Percentiles rank a stretch among this genome's conserved stretches.
Conservation (phyloP, 30 jellyfish, hydroid and myxozoan species). For the Pelagia noctiluca region DNA sequence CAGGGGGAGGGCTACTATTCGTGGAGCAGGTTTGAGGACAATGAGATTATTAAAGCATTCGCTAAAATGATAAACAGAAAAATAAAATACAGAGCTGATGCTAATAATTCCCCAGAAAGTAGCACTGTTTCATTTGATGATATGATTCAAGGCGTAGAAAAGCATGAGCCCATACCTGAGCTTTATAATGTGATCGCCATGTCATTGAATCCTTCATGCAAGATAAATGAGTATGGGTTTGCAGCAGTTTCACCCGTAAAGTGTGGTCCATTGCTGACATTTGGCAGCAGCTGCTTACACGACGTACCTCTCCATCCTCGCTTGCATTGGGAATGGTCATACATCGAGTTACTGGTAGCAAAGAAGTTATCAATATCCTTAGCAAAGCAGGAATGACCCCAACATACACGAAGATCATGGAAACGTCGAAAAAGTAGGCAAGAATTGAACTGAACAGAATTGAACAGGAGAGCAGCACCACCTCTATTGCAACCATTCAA, state of each 20-base stretch:
- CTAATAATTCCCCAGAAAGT: slow-evolving; percentile 11
- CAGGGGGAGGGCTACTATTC: not conserved
- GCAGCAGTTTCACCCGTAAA: slow-evolving; percentile 22
- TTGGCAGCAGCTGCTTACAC: slow-evolving; percentile 33
- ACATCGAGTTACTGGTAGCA: slow-evolving; percentile 37
- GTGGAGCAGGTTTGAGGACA: not conserved
- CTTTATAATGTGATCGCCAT: too few species aligned
- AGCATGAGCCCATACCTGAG: slow-evolving; percentile 21
- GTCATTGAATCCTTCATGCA: slow-evolving; percentile 23
- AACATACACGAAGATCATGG: slow-evolving; percentile 19
- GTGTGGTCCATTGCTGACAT: slow-evolving; percentile 19
- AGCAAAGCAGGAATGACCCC: too few species aligned
- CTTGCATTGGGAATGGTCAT: slow-evolving; percentile 20
- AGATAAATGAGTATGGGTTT: slow-evolving; percentile 8
- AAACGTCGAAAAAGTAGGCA: slow-evolving; percentile 20
- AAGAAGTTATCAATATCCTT: slow-evolving; percentile 12
- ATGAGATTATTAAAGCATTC: slow-evolving; percentile 15
- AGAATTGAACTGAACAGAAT: not conserved
- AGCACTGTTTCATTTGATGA: slow-evolving; percentile 10
- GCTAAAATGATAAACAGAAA: slow-evolving; percentile 16
- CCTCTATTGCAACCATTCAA: slow-evolving; percentile 26
- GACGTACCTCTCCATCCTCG: slow-evolving; percentile 10
- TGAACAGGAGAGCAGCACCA: slow-evolving; percentile 20
- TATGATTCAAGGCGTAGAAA: slow-evolving; percentile 9
- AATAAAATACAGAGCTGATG: slow-evolving; percentile 8